Evolutionary conservation across 2,113 vertebrate genomes (phyloP).

Genomic region (Centropristis striata): DNA sequence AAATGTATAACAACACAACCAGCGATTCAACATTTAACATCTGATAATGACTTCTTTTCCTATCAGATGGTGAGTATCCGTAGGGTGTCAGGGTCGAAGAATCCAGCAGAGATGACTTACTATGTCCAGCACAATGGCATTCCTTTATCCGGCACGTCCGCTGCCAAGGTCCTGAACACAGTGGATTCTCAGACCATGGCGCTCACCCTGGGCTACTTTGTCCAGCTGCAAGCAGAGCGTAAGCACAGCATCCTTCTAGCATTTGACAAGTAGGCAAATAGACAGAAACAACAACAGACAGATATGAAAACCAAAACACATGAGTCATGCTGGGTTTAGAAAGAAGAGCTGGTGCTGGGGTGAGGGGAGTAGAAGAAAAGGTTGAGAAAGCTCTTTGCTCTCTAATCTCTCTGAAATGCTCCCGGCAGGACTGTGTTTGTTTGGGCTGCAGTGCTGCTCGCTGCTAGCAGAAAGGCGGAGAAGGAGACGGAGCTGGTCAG

Average conservation of each 20-base stretch:
- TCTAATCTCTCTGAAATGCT: conserved; percentile 64
- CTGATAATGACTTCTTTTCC: conserved; percentile 15
- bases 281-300: conserved; percentile 29
- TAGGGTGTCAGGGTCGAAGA: conserved; percentile 91
- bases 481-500: neutral
- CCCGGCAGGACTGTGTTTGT: conserved; percentile 59
- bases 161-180: conserved; percentile 96
- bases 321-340: conserved; percentile 43
- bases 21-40: neutral
- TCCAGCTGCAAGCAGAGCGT: conserved; percentile 98
- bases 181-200: conserved; percentile 98
- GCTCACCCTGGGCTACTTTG: conserved; percentile 95
- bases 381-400: conserved; percentile 54
- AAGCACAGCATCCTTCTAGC: conserved; percentile 74
- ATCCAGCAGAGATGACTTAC: conserved; percentile 95
- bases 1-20: neutral
- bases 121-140: conserved; percentile 92
- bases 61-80: conserved; percentile 96
- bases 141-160: conserved; percentile 91
- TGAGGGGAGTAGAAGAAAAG: conserved; percentile 32
- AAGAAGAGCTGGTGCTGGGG: conserved; percentile 26
- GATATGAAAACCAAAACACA: conserved; percentile 35
- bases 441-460: conserved; percentile 58
- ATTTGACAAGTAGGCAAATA: conserved; percentile 34
- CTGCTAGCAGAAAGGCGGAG: conserved; percentile 32